Evolutionary conservation across 1,140 invertebrate species (phyloP).

Genomic region (Pseudobourletiella spinata): DNA sequence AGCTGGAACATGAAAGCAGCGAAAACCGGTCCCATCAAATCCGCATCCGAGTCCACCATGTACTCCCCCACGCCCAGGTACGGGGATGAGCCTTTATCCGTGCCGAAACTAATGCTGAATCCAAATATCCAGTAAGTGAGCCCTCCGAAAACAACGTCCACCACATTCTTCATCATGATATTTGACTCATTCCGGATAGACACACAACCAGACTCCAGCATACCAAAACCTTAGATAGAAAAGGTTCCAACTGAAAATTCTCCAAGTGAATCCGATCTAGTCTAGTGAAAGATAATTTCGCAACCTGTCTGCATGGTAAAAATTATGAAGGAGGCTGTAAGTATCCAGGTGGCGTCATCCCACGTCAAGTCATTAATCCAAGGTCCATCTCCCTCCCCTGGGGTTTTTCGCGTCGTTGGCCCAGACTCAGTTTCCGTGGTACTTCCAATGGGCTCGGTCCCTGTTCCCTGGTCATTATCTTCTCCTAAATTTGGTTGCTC

Average conservation of each 20-base stretch:
- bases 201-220: conserved; percentile 85
- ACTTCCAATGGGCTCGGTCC: too few relatives aligned
- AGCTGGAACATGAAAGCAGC: conserved; percentile 47
- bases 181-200: conserved; percentile 90
- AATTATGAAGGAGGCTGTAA: conserved; percentile 21
- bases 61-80: conserved; percentile 54
- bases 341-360: conserved; percentile 24
- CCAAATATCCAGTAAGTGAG: conserved; percentile 78
- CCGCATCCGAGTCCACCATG: conserved; percentile 42
- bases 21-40: conserved; percentile 35
- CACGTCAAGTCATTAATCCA: conserved; percentile 8
- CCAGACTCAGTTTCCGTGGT: too few relatives aligned
- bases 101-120: conserved; percentile 82
- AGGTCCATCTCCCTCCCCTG: not conserved
- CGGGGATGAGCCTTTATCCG: conserved; percentile 53
- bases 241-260: conserved; percentile 1
- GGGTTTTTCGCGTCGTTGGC: not conserved
- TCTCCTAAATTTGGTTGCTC: too few relatives aligned
- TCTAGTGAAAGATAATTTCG: too few relatives aligned
- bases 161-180: conserved; percentile 85
- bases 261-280: too few relatives aligned
- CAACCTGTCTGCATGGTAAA: conserved; percentile 45
- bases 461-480: too few relatives aligned
- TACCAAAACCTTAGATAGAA: conserved; percentile 70
- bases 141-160: conserved; percentile 86